Conservation (phyloP, 2,797 vertebrate genomes). For the Hippocampus kuda region DNA sequence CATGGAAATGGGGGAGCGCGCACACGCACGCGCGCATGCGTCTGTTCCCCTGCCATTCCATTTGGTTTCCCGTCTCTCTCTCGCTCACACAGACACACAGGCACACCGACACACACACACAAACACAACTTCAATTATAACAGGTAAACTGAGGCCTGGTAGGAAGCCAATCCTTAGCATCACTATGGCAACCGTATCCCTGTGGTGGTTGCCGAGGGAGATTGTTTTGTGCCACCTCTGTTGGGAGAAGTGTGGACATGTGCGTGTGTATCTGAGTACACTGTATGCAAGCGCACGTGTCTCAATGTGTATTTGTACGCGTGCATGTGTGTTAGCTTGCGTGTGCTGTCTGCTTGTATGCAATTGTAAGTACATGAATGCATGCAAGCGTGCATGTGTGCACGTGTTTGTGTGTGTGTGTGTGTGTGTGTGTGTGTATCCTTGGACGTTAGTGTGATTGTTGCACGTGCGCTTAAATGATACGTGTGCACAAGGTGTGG, state of each 20-base stretch:
- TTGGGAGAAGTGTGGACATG: conserved; percentile 27
- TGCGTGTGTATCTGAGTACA: conserved; percentile 4
- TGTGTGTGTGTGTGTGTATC: conserved; percentile 4
- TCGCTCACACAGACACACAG: conserved; percentile 9
- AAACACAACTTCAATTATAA: conserved; percentile 46
- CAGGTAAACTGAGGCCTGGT: conserved; percentile 47
- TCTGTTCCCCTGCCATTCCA: conserved; percentile 11
- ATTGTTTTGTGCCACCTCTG: conserved; percentile 49
- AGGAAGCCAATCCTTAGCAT: conserved; percentile 55
- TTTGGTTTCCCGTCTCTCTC: conserved; percentile 17
- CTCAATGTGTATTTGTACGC: not conserved
- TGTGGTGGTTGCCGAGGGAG: conserved; percentile 53
- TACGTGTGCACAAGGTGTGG: not conserved
- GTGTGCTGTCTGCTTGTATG: too few species aligned
- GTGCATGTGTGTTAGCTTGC: conserved; percentile 10
- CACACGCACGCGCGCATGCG: conserved; percentile 8
- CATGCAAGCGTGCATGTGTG: not conserved
- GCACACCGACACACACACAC: conserved; percentile 4
- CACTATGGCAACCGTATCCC: conserved; percentile 63
- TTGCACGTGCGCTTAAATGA: not conserved
- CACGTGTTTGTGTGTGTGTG: not conserved
- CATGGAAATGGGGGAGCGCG: conserved; percentile 9
- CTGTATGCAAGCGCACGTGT: not conserved
- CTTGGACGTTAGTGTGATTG: not conserved
- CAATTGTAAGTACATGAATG: not conserved